These are phyloP conservation scores for Elgaria multicarinata DNA, from an alignment of 2,113 vertebrate genomes.

Conservation along the genomic window DNA sequence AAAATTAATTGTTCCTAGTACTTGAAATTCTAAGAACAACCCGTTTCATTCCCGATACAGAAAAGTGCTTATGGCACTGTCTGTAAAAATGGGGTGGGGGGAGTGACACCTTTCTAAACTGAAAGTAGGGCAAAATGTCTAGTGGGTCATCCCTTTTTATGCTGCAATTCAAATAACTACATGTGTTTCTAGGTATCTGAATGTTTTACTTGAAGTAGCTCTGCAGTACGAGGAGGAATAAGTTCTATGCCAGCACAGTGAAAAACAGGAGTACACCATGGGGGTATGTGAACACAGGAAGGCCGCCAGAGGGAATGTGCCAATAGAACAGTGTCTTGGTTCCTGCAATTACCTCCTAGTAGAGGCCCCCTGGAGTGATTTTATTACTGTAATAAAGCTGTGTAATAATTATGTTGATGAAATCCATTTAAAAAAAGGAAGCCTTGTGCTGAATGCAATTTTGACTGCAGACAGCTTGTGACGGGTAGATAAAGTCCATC, in stretches of 20 bases:
- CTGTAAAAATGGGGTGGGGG: neutral
- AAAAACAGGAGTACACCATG: neutral
- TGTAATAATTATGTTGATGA: neutral
- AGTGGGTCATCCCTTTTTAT: neutral
- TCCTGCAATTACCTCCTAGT: neutral
- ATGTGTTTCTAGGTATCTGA: neutral
- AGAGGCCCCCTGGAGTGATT: slow-evolving; percentile 10
- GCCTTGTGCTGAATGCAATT: neutral
- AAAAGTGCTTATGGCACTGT: neutral
- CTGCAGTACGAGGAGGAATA: neutral
- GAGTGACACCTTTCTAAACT: neutral
- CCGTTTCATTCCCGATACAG: neutral
- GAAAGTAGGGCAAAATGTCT: slow-evolving; percentile 18
- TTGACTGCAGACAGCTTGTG: neutral
- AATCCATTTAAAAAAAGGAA: neutral
- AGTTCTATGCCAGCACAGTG: neutral
- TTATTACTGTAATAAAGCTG: slow-evolving; percentile 34
- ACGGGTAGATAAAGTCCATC: neutral
- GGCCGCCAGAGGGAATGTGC: fast-evolving
- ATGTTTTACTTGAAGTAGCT: neutral
- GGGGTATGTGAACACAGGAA: neutral
- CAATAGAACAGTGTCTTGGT: neutral
- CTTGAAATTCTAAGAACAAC: neutral
- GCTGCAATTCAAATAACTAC: neutral
- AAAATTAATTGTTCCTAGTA: slow-evolving; percentile 9